A percentile compares a stretch with the other conserved stretches of the same genome.
Conservation (phyloP, 2,113 vertebrate species). For the Hipposideros armiger region DNA sequence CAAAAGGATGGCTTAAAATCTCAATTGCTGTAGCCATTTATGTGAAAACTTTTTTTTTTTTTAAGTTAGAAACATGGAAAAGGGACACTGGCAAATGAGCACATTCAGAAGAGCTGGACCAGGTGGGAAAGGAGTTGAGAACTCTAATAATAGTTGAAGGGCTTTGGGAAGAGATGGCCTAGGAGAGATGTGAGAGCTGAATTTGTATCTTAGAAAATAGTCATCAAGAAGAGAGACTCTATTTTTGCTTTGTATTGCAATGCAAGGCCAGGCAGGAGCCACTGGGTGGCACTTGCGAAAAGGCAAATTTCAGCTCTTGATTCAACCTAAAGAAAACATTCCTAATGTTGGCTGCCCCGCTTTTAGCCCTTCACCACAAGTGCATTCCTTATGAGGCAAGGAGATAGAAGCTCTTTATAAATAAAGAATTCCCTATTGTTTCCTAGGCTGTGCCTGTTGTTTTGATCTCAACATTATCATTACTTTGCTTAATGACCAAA, state of each 20-base stretch:
- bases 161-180: background rate
- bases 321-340: background rate
- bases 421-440: background rate
- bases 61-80: background rate
- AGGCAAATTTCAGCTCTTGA: background rate
- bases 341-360: background rate
- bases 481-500: background rate
- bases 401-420: background rate
- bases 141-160: no score
- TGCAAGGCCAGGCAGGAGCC: conserved; percentile 5
- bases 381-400: background rate
- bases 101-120: background rate
- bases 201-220: background rate
- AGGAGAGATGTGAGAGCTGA: background rate
- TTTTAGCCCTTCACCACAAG: background rate
- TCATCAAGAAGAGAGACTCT: background rate
- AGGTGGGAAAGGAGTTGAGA: background rate
- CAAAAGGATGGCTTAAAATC: background rate
- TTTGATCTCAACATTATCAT: background rate
- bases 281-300: conserved; percentile 54
- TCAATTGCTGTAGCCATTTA: background rate
- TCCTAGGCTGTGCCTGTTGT: background rate
- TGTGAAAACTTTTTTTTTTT: background rate
- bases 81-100: background rate
- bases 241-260: background rate